Evolutionary conservation across 2,888 invertebrate genomes (phyloP), one percentile per base, ranked within the genome.

Genomic region (Augochlorella aurata): DNA sequence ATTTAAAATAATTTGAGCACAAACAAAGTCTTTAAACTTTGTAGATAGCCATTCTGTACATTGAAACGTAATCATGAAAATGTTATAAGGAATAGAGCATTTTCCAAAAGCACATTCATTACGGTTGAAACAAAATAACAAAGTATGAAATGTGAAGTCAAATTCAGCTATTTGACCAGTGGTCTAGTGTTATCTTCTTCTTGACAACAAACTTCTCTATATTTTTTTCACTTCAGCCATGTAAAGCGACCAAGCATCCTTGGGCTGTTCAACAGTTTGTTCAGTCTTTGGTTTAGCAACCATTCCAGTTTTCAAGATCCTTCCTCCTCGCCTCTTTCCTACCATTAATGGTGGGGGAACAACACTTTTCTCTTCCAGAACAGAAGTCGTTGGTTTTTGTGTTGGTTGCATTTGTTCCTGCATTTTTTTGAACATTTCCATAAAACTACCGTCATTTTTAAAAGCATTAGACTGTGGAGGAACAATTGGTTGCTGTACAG

Each of bases 171-270:
- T 96, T 98, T 98, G 82, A 98, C 98, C 84, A 98, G 95, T 12
- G 98, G 98, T 89, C 98, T 95, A 67, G 97, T 98, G 94, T 98
- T 98, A 86, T 97, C 95, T 92, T 98, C 98, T 90, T 98, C 98
- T 93, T 98, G 98, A 93, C 98, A 98, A 84, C 97, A 97, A 74
- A 97, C 97, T 93, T 98, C 98, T 92, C 98, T 97, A 93, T 98
- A 98, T 92, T 97, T 97, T n/a, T 92, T 97, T 97, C 24, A 98
- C 98, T 95, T 98, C 98, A 82, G 97, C 97, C 96, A 98, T 96
- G 92, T 98, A 98, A 45, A 98, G 95, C 0, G 98, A 97, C 98
- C 98, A 98, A 18, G 98, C 98, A 94, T 98, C 98, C 92, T 97
- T 97, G 0, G 96, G 96, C 84, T 95, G 94, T 87, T 96, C 96